Percentiles rank a stretch among this genome's conserved stretches.
These are phyloP conservation scores for Lasiurus cinereus DNA, from an alignment of 2,113 vertebrate species.

Conservation along the genomic window DNA sequence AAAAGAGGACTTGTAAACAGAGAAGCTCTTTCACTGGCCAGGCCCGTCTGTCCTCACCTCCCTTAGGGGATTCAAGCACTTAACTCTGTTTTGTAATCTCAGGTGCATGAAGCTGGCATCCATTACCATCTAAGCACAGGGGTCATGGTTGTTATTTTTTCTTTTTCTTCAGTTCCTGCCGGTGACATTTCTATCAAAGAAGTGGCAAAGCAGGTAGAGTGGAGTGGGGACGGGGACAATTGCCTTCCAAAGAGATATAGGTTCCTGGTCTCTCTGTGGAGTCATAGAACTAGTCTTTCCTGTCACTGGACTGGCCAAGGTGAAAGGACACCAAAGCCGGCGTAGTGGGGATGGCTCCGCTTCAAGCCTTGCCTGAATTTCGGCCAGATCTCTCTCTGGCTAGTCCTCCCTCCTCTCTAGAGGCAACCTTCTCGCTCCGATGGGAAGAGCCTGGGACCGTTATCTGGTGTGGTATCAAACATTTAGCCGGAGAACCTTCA, in stretches of 20 bases:
- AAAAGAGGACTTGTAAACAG: conserved; percentile 35
- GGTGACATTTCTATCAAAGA: not conserved
- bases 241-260: not conserved
- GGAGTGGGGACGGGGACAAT: not conserved
- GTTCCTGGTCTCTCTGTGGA: not conserved
- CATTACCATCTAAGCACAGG: not conserved
- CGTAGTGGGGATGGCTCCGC: not conserved
- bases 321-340: not conserved
- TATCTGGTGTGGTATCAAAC: conserved; percentile 82
- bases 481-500: conserved; percentile 82
- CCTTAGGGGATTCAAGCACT: conserved; percentile 70
- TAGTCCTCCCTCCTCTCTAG: not conserved
- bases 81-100: conserved; percentile 71
- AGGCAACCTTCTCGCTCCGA: not conserved
- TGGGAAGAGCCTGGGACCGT: conserved; percentile 51
- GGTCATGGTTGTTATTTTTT: not conserved
- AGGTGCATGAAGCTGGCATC: conserved; percentile 10
- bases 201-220: not conserved
- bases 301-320: not conserved
- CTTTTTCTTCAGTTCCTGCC: conserved; percentile 3
- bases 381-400: not conserved
- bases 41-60: conserved; percentile 28
- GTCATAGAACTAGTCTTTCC: not conserved
- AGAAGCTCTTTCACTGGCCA: not conserved
- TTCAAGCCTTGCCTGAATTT: not conserved